Evolutionary conservation across 1,140 invertebrate species (phyloP).

Genomic region (Trachelipus rathkii): DNA sequence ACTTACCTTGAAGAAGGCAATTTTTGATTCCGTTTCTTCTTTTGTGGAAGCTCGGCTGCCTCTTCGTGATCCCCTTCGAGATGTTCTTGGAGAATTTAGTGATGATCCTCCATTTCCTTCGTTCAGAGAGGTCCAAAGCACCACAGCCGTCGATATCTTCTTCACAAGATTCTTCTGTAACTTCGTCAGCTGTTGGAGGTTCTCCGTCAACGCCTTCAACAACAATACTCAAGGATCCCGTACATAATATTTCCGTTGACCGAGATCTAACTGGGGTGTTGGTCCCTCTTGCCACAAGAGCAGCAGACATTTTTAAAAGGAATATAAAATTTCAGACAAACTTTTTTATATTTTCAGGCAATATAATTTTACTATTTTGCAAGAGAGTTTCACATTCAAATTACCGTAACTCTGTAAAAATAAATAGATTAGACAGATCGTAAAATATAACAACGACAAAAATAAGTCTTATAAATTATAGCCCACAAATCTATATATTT

Average conservation of each 20-base stretch:
- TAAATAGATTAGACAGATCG: no score
- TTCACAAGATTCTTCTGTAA: not conserved
- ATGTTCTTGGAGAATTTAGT: not conserved
- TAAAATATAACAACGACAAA: no score
- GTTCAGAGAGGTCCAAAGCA: not conserved
- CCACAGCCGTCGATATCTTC: not conserved
- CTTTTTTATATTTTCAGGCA: no score
- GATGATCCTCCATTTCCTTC: not conserved
- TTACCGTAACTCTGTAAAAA: no score
- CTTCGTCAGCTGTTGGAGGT: not conserved
- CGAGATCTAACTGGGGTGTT: not conserved
- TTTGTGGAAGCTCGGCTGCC: not conserved
- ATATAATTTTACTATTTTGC: no score
- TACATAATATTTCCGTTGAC: not conserved
- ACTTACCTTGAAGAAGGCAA: not conserved
- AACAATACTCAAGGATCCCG: not conserved
- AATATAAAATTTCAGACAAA: no score
- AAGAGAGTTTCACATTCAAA: no score
- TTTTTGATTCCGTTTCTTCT: conserved; percentile 4
- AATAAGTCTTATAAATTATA: no score
- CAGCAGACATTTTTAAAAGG: not conserved
- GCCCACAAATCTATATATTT: no score
- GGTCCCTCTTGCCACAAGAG: not conserved
- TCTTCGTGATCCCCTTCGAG: not conserved
- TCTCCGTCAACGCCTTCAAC: not conserved